Evolutionary conservation across 92 coral and sea anemone species (phyloP), one percentile per base, ranked within the genome.

Genomic region (Bergia puertoricense): DNA sequence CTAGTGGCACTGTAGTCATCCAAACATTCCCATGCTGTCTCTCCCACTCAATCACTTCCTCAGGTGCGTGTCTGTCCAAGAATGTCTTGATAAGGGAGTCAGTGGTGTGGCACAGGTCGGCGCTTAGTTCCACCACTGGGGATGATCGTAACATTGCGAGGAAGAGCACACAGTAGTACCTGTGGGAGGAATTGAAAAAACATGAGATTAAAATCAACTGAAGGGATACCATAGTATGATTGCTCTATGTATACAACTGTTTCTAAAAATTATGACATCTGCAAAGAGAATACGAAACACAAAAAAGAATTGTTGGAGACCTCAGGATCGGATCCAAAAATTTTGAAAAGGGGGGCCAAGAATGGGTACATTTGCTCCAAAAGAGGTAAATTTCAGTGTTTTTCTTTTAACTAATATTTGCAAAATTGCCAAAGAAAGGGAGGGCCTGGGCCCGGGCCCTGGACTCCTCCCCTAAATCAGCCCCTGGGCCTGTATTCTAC

Each of bases 31-130:
- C 62, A 42, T 77, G 81, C 39, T 45, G 39, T 42, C 22, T 20
- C 62, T 77, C 81, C 81, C 81, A 77, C 81, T 45, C 16, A 48
- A 45, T 14, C 56, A 77, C 62, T 18, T 77, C 57, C 11, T 77
- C 81, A 2, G 81, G 81, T 77, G 81, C 45, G 81, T 77, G 81
- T 77, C 37, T 77, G 62, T 44, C 81, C 81, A 77, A 15, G 56
- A 77, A 77, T 45, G 39, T 30, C 62, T 6, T 48, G 51, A 30
- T 77, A 23, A 77, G 56, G 18, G 38, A n/a, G 38, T 77, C 81
- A 77, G 43, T 77, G 57, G 62, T 77, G 5, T 8, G 56, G 2
- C 56, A 48, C 11, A 43, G 22, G 56, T 48, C 56, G 81, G 37
- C 1, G 22, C 81, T 77, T 45, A 46, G 39, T 44, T 77, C 81